These are phyloP conservation scores for Macrosiphum euphorbiae DNA, from an alignment of 2,888 invertebrate species.

Conservation along the genomic window DNA sequence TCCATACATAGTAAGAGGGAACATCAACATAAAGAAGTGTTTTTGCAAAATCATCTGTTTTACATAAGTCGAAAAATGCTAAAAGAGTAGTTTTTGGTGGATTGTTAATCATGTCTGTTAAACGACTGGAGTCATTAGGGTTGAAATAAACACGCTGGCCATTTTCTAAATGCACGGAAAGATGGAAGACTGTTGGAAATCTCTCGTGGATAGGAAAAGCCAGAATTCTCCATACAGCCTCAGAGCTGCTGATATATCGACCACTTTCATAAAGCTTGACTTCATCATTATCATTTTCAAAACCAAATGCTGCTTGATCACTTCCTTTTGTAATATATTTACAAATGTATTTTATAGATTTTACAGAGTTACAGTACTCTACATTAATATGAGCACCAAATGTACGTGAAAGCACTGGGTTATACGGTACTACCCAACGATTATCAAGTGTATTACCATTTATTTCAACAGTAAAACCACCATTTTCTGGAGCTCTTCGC, in stretches of 20 bases:
- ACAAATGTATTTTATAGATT: constrained; percentile 70
- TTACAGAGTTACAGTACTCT: constrained; percentile 70
- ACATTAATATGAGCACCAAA: constrained; percentile 70
- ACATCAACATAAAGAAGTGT: background rate
- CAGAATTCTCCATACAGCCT: constrained; percentile 69
- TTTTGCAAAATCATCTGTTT: constrained; percentile 64
- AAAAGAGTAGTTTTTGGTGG: constrained; percentile 55
- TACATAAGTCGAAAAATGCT: constrained; percentile 52
- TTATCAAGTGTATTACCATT: constrained; percentile 68
- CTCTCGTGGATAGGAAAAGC: constrained; percentile 69
- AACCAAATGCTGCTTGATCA: constrained; percentile 69
- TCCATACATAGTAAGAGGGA: no score
- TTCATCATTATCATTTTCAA: constrained; percentile 68
- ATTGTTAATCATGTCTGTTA: constrained; percentile 22
- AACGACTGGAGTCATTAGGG: background rate
- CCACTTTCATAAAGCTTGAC: constrained; percentile 67
- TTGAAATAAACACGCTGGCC: constrained; percentile 67
- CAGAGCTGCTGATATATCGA: constrained; percentile 68
- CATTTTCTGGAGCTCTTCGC: constrained; percentile 65
- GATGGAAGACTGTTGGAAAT: constrained; percentile 68
- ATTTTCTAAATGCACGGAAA: constrained; percentile 68
- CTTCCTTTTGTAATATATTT: constrained; percentile 71
- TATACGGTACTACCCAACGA: constrained; percentile 70
- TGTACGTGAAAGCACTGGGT: constrained; percentile 68
- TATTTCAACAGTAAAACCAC: constrained; percentile 66